Percentiles rank a stretch among this genome's conserved stretches.
These are phyloP conservation scores for Pyrrhosoma nymphula DNA, from an alignment of 2,888 invertebrate species.

Conservation along the genomic window DNA sequence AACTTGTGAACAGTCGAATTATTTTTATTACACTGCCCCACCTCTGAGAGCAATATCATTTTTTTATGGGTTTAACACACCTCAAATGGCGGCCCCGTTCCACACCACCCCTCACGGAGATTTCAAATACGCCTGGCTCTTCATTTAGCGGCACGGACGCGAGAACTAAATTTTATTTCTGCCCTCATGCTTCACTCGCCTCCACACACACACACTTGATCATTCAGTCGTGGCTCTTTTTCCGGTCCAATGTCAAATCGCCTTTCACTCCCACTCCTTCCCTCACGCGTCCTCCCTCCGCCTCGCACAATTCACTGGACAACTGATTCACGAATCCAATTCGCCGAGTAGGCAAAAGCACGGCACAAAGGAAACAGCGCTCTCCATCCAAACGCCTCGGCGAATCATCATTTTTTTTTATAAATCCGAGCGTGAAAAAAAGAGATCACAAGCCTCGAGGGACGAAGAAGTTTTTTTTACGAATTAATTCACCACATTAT, in stretches of 20 bases:
- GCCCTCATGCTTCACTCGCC: slow-evolving; percentile 15
- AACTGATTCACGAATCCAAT: slow-evolving; percentile 60
- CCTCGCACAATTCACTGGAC: slow-evolving; percentile 53
- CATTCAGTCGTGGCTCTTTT: slow-evolving; percentile 59
- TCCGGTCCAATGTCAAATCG: slow-evolving; percentile 58
- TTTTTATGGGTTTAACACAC: not conserved
- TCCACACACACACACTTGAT: not conserved
- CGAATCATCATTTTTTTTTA: not conserved
- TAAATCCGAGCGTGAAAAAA: slow-evolving; percentile 16
- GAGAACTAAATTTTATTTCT: slow-evolving; percentile 42
- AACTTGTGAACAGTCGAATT: slow-evolving; percentile 37
- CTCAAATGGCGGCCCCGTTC: no score
- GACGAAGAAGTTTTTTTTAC: not conserved
- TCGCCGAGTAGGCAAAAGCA: slow-evolving; percentile 41
- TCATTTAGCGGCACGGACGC: slow-evolving; percentile 18
- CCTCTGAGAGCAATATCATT: not conserved
- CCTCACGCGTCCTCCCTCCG: not conserved
- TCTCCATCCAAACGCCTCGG: not conserved
- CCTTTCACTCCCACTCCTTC: slow-evolving; percentile 26
- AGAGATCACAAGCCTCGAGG: not conserved
- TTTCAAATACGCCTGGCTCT: slow-evolving; percentile 30
- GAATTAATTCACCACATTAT: slow-evolving; percentile 19
- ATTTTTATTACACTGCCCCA: slow-evolving; percentile 21
- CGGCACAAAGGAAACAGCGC: slow-evolving; percentile 48
- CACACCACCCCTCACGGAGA: not conserved